Percentiles rank a stretch among this genome's conserved stretches.
Evolutionary conservation across 2,888 invertebrate genomes (phyloP).

Genomic region (Agonopterix alstromeriana): DNA sequence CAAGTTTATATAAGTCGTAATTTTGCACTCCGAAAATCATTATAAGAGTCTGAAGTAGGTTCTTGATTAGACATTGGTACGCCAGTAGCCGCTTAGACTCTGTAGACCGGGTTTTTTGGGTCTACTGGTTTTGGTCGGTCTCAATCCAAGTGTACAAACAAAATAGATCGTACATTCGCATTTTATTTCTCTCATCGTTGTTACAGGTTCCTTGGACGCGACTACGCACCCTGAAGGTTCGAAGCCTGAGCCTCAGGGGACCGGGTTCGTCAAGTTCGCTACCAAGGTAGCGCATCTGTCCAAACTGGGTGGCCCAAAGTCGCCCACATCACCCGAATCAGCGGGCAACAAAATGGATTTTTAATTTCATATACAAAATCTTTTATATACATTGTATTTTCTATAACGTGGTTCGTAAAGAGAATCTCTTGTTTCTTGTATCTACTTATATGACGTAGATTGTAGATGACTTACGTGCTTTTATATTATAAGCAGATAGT

Average conservation of each 20-base stretch:
- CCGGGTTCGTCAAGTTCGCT: conserved; percentile 64
- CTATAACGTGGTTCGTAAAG: neutral
- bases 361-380: conserved; percentile 19
- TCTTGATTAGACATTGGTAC: no score
- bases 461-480: neutral
- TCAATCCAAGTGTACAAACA: no score
- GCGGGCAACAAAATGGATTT: conserved; percentile 55
- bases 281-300: conserved; percentile 60
- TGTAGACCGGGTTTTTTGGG: no score
- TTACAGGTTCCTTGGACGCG: conserved; percentile 57
- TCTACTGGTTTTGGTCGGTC: no score
- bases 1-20: no score
- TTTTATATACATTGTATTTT: no score
- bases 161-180: no score
- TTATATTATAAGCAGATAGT: neutral
- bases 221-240: conserved; percentile 53
- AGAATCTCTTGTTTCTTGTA: neutral
- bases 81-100: no score
- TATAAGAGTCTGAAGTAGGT: no score
- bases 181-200: no score
- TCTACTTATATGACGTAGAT: neutral
- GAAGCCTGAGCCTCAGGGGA: conserved; percentile 54
- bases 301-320: conserved; percentile 52
- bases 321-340: conserved; percentile 50
- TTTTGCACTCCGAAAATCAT: no score